Conservation (phyloP, 2,797 vertebrate species). For the Cygnus olor region DNA sequence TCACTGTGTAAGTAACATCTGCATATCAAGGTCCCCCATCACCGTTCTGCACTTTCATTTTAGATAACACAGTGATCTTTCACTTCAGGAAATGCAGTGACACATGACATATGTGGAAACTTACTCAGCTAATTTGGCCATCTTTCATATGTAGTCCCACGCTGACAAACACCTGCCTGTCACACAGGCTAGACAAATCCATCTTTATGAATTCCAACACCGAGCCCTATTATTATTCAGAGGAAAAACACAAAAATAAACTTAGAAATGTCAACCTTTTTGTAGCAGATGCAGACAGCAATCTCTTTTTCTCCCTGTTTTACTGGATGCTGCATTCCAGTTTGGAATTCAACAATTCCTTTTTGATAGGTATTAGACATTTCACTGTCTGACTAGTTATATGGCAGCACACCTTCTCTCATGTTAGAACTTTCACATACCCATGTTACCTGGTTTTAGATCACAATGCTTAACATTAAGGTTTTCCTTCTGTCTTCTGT, state of each 20-base stretch:
- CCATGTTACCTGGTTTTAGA: neutral
- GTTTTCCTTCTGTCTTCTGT: neutral
- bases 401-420: neutral
- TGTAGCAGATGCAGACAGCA: neutral
- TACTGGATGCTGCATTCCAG: neutral
- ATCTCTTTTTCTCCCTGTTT: neutral
- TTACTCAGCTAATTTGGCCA: slow-evolving; percentile 48
- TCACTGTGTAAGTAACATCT: neutral
- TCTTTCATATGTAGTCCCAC: neutral
- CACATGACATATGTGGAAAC: slow-evolving; percentile 51
- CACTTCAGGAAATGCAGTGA: slow-evolving; percentile 13
- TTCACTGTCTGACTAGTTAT: neutral
- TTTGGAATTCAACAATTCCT: neutral
- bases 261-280: neutral
- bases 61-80: neutral
- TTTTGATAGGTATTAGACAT: neutral
- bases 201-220: neutral
- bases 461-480: neutral
- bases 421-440: neutral
- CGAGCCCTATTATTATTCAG: neutral
- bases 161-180: slow-evolving; percentile 47
- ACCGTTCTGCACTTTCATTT: slow-evolving; percentile 22
- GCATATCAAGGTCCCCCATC: slow-evolving; percentile 8
- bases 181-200: slow-evolving; percentile 21
- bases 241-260: neutral